Evolutionary conservation across 2,888 invertebrate species (phyloP), one percentile per base, ranked within the genome.

Genomic region (Colletes collaris): DNA sequence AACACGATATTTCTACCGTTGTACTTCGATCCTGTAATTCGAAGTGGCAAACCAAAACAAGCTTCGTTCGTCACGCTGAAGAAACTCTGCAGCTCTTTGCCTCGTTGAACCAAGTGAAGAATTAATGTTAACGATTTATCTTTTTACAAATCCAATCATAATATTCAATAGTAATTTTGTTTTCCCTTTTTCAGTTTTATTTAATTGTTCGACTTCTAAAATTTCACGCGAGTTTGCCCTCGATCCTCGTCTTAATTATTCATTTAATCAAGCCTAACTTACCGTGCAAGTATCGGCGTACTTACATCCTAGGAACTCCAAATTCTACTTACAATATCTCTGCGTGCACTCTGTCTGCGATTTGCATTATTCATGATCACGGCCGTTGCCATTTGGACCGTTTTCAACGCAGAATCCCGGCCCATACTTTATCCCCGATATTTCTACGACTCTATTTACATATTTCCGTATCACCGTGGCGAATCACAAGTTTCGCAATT

Each of bases 1-100:
- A 90, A 90, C 77, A 82, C 86, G 89, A 90, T 90, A 88, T 87
- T 85, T 81, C 81, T 76, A 64, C 75, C 83, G 89, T 84, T 83
- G 70, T 86, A 86, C 87, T 84, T 73, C 79, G 82, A 74, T 73
- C 74, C 76, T 73, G 80, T 72, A 79, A 69, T 64, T 78, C 71
- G 71, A 74, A 80, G 76, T 81, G 80, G 80, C 78, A 56, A 75
- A 76, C 76, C 79, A 81, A 82, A 83, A 81, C 81, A 76, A 70
- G 79, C 71, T 35, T 58, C 79, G 7, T 53, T 49, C 78, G 86
- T 87, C 81, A 85, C 85, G 76, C 52, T 75, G 75, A 60, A 35
- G 52, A 73, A 27, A n/a, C 40, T 67, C 53, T 19, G 3, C 16
- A 19, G 62, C 67, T 60, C 65, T 44, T 55, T 53, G 44, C 70